Evolutionary conservation across 2,888 invertebrate genomes (phyloP).

Genomic region (Hypomecis punctinalis): DNA sequence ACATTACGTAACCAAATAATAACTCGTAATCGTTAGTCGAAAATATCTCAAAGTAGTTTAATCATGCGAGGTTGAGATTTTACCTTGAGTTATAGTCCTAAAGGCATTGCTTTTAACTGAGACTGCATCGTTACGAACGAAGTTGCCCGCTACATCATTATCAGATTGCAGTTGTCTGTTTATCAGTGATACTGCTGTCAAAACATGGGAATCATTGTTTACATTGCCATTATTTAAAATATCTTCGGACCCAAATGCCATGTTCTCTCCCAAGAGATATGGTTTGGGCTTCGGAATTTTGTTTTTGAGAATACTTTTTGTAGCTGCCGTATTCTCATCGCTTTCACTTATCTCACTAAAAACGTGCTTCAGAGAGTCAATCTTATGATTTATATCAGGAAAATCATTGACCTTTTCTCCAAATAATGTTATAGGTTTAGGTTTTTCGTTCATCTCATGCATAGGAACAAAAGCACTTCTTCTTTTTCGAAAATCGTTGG

Average conservation of each 20-base stretch:
- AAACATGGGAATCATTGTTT: conserved; percentile 47
- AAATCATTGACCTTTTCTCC: conserved; percentile 76
- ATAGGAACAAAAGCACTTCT: conserved; percentile 83
- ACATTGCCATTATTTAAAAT: conserved; percentile 49
- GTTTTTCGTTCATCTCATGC: conserved; percentile 74
- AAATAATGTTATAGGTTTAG: conserved; percentile 88
- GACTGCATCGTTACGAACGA: conserved; percentile 50
- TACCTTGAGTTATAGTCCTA: conserved; percentile 70
- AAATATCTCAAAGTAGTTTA: conserved; percentile 11
- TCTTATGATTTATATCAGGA: conserved; percentile 48
- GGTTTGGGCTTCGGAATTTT: conserved; percentile 90
- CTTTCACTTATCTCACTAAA: conserved; percentile 67
- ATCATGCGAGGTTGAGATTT: background rate
- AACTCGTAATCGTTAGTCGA: background rate
- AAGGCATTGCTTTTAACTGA: conserved; percentile 50
- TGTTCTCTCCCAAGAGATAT: conserved; percentile 89
- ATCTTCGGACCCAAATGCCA: conserved; percentile 71
- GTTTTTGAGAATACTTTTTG: conserved; percentile 90
- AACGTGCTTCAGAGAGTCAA: conserved; percentile 47
- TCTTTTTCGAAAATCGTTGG: conserved; percentile 90
- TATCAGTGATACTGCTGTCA: conserved; percentile 70
- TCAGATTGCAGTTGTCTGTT: conserved; percentile 70
- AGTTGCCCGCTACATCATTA: conserved; percentile 52
- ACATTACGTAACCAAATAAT: background rate
- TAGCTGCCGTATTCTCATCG: conserved; percentile 83